phyloP scores from a whole-genome alignment of 2,113 vertebrate species.

The Sigmodon hispidus region DNA sequence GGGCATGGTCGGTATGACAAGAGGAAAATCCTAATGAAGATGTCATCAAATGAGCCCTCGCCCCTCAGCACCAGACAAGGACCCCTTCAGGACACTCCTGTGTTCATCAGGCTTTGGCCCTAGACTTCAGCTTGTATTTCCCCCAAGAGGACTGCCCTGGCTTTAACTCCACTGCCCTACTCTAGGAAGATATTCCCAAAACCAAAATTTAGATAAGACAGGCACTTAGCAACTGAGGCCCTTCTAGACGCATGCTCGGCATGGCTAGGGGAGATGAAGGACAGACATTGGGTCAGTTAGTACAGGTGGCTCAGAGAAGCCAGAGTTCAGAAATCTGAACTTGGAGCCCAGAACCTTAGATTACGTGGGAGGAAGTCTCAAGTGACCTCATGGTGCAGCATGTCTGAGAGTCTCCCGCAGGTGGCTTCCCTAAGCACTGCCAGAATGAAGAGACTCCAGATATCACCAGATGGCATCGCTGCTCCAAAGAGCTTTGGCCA shows the following conservation, averaged over 20 bases:
- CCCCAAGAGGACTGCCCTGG: background rate
- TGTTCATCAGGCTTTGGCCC: background rate
- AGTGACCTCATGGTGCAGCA: background rate
- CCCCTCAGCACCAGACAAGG: slow-evolving; percentile 26
- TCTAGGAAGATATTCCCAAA: slow-evolving; percentile 5
- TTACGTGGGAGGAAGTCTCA: background rate
- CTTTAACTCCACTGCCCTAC: background rate
- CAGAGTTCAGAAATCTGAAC: slow-evolving; percentile 22
- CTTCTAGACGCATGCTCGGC: background rate
- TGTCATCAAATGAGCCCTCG: slow-evolving; percentile 66
- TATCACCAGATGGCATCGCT: background rate
- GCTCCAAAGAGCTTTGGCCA: slow-evolving; percentile 29
- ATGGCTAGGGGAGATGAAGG: background rate
- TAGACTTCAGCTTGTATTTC: slow-evolving; percentile 28
- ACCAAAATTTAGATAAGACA: background rate
- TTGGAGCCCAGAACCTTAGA: background rate
- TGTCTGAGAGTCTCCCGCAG: background rate
- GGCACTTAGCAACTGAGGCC: background rate
- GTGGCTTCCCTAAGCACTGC: background rate
- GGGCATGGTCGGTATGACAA: slow-evolving; percentile 68
- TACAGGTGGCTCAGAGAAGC: background rate
- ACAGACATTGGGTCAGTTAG: background rate
- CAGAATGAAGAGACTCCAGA: background rate
- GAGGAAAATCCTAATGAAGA: slow-evolving; percentile 81
- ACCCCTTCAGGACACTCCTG: background rate